phyloP scores from a whole-genome alignment of 1,140 invertebrate genomes.

The Nasonia longicornis region DNA sequence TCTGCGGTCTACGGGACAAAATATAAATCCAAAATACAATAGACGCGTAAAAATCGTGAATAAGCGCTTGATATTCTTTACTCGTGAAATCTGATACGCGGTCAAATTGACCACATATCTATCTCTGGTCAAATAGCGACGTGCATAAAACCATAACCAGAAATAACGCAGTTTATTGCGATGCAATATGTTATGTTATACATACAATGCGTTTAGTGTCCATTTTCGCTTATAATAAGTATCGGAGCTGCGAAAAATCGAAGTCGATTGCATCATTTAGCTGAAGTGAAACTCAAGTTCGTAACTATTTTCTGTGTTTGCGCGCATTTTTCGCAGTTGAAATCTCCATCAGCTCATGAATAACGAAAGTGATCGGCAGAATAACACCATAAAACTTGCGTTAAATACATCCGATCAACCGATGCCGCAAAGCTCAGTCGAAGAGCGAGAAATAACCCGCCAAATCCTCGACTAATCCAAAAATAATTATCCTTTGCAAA shows the following conservation, averaged over 20 bases:
- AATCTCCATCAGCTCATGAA: too few relatives aligned
- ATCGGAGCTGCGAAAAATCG: too few relatives aligned
- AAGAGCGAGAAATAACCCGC: too few relatives aligned
- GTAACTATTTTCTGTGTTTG: too few relatives aligned
- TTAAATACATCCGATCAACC: too few relatives aligned
- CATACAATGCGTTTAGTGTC: background rate
- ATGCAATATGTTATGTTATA: background rate
- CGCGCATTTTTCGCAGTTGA: too few relatives aligned
- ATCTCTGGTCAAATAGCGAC: background rate
- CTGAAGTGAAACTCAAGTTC: too few relatives aligned
- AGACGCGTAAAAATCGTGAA: background rate
- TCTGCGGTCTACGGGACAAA: background rate
- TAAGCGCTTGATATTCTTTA: background rate
- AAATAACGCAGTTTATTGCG: background rate
- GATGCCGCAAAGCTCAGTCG: too few relatives aligned
- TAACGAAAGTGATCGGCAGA: too few relatives aligned
- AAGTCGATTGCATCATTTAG: too few relatives aligned
- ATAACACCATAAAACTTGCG: too few relatives aligned
- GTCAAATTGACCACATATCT: background rate
- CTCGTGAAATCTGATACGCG: background rate
- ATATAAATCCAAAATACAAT: background rate
- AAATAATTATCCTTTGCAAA: conserved; percentile 12
- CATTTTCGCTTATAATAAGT: background rate
- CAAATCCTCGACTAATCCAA: too few relatives aligned
- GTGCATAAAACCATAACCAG: background rate